Percentiles rank a stretch among this genome's conserved stretches.
phyloP scores from a whole-genome alignment of 1,140 invertebrate genomes.

The Doryteuthis pealeii region DNA sequence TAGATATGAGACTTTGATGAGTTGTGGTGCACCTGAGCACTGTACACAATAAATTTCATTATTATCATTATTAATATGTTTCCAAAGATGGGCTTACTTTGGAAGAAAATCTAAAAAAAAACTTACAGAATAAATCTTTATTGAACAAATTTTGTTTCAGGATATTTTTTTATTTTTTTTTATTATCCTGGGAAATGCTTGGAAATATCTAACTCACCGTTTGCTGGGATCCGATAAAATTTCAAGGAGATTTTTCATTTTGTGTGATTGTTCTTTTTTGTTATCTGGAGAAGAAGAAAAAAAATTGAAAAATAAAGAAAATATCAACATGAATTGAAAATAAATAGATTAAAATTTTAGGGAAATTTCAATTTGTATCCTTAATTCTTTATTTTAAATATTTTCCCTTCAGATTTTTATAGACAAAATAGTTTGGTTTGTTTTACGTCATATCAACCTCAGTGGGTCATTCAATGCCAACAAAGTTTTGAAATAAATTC shows the following conservation, averaged over 20 bases:
- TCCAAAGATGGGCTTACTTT: background rate
- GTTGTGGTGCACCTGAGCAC: too few species aligned
- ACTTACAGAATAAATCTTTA: background rate
- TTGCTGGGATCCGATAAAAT: slow-evolving; percentile 86
- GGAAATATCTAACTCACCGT: slow-evolving; percentile 54
- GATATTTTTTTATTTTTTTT: background rate
- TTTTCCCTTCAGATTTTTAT: too few species aligned
- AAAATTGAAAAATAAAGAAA: background rate
- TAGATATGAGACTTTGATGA: too few species aligned
- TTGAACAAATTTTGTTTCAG: background rate
- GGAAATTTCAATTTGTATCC: too few species aligned
- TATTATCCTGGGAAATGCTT: background rate
- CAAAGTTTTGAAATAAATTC: too few species aligned
- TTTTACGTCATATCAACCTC: too few species aligned
- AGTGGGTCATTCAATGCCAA: too few species aligned
- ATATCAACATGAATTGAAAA: too few species aligned
- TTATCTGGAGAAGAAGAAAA: slow-evolving; percentile 63
- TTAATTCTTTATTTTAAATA: too few species aligned
- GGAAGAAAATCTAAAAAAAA: background rate
- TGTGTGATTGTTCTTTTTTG: slow-evolving; percentile 72
- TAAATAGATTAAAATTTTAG: too few species aligned
- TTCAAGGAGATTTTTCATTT: slow-evolving; percentile 89
- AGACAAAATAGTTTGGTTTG: too few species aligned
- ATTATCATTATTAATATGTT: background rate
- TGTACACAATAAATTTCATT: too few species aligned